Evolutionary conservation across 2,797 vertebrate genomes (phyloP), one percentile per base, ranked within the genome.

Genomic region (Cottoperca gobio): DNA sequence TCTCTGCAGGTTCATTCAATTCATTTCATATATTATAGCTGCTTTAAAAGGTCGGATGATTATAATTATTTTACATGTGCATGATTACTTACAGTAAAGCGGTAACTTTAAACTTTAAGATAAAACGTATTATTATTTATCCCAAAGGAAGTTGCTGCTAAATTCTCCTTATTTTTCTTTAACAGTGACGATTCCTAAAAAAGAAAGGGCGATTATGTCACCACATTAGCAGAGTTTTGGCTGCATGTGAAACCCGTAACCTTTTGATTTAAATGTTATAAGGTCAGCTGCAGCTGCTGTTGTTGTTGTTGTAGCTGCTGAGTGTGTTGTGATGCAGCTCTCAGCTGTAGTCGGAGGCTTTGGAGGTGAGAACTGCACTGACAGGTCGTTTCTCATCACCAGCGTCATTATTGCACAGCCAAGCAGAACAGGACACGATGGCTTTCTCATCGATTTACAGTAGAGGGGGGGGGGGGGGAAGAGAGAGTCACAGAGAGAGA

Each of bases 371-470:
- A 40, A 73, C 48, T 33, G 78, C 49, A 13, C 31, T 31, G 39
- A 62, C 76, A 79, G 86, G 65, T 83, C 74, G 31, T 83, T 81
- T 57, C 66, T 81, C 74, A 73, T 67, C 64, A 37, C 45, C 58
- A 5, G 60, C 40, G 1, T 23, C 76, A 66, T 85, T 86, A 89
- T 45, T 80, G 88, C 80, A 81, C 85, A 71, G 72, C 66, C 61
- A 80, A 79, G 86, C 88, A 89, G 86, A 85, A 88, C 80, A 68
- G 28, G 78, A 85, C 75, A 50, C 73, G 63, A 23, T n/a, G 78
- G 82, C 71, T 74, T 63, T 79, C 60, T 70, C 64, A 89, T 83
- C 53, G 77, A 86, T 79, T 78, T 48, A 70, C 71, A 76, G 78
- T 59, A 28, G 23, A 46, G 61, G 59, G 63, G 39, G 19, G 17